Conservation (phyloP, 2,888 invertebrate genomes). For the Melieria picta region DNA sequence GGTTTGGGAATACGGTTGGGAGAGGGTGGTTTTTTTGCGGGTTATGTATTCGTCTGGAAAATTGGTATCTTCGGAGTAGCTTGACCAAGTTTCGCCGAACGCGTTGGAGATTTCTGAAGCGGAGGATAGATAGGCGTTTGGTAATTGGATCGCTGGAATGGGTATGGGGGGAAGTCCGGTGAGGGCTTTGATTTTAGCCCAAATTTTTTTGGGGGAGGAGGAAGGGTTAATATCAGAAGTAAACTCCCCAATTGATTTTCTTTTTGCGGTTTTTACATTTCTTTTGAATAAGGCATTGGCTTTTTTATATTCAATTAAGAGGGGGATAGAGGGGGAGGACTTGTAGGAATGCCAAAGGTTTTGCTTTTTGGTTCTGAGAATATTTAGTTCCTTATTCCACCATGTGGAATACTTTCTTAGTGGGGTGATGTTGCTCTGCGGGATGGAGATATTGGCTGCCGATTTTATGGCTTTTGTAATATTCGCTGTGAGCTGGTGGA, state of each 20-base stretch:
- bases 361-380: neutral
- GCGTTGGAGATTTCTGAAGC: too few relatives aligned
- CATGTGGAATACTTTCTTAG: neutral
- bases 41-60: neutral
- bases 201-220: slow-evolving; percentile 1
- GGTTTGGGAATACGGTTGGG: neutral
- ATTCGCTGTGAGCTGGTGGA: neutral
- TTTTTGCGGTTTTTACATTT: neutral
- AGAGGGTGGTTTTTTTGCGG: neutral
- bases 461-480: slow-evolving; percentile 2
- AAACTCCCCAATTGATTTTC: neutral
- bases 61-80: neutral
- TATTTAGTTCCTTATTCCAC: neutral
- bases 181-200: slow-evolving; percentile 10
- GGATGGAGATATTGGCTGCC: neutral
- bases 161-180: neutral
- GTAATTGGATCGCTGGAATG: neutral
- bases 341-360: neutral
- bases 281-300: slow-evolving; percentile 6
- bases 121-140: neutral
- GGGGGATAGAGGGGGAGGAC: neutral
- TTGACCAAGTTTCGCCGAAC: too few relatives aligned
- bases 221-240: slow-evolving; percentile 2
- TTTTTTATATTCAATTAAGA: neutral
- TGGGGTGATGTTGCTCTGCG: slow-evolving; percentile 2